These are phyloP conservation scores for Dicrurus megarhynchus DNA, from an alignment of 2,113 vertebrate species.

Conservation along the genomic window DNA sequence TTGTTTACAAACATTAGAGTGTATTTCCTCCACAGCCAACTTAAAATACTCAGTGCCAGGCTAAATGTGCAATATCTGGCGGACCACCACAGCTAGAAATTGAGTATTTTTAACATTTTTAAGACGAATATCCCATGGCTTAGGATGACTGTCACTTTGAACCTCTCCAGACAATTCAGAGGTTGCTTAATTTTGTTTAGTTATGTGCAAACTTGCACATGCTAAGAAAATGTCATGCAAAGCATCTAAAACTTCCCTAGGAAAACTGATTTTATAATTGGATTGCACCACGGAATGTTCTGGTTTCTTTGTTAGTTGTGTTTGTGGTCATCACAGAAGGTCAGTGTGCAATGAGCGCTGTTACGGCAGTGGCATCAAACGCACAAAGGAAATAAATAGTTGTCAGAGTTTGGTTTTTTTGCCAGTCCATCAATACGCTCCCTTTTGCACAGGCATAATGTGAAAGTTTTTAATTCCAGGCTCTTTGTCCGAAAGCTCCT, in stretches of 20 bases:
- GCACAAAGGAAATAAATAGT: neutral
- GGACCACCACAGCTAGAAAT: neutral
- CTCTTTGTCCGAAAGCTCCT: neutral
- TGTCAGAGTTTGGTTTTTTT: neutral
- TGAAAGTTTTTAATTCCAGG: neutral
- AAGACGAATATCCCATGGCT: neutral
- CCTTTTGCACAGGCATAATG: neutral
- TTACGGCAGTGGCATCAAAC: accelerated
- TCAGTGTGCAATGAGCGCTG: accelerated
- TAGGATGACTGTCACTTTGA: neutral
- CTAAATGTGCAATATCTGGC: neutral
- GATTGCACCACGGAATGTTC: neutral
- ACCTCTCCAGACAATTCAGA: neutral
- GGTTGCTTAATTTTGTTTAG: neutral
- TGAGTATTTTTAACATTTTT: neutral
- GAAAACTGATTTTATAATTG: neutral
- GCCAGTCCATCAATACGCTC: accelerated
- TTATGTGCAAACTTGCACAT: neutral
- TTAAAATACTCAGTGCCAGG: neutral
- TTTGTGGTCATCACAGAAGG: neutral
- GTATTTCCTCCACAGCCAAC: neutral
- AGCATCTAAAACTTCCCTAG: neutral
- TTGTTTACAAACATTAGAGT: neutral
- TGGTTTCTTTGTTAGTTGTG: neutral
- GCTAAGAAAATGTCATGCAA: neutral